Base-by-base conservation (phyloP, 2,888 invertebrate species). In the Terebella lapidaria region DNA sequence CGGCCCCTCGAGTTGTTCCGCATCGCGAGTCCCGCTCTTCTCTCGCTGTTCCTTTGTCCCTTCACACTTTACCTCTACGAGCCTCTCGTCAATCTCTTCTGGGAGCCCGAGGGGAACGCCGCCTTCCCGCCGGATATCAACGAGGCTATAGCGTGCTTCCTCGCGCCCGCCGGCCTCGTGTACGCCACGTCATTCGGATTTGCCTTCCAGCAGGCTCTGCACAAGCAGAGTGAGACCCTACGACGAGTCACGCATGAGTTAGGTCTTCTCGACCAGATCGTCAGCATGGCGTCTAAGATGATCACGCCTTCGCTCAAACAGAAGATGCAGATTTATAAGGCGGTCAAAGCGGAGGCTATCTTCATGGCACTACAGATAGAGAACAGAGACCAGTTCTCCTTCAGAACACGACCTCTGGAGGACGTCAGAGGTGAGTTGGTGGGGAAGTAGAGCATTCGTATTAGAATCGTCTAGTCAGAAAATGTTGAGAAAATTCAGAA, bases 161-260 rank as follows among this genome's bases (percentile, higher is more conserved):
- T 74, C 20, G 68, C 72, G 1, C 74, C 74, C 1, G 73, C 74
- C 15, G 74, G 74, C 2, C 58, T 74, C 51, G 74, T 74, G 1
- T 74, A 74, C 57, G 74, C 73, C 20, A 74, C 72, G 1, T 70
- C 71, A 1, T 74, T 74, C 58, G 74, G 72, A 1, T 74, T 72
- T 56, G 74, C 73, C 2, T 74, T 74, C 57, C 71, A 73, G 53
- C 68, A 66, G 56, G 74, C 73, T 3, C 57, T 72, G 20, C 61
- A 58, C 35, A 74, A 74, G 55, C 73, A 35, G 42, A 61, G 63
- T 24, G 69, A 67, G 52, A 70, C 73, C 45, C 62, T 71, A 18
- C 62, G 59, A 20, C 71, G 71, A 58, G 61, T 74, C 47, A 67
- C 70, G 1, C 55, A 61, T 3, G 73, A 74, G 61, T 63, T 74